These are phyloP conservation scores for Aporrectodea caliginosa DNA, from an alignment of 1,140 invertebrate species.

Conservation along the genomic window DNA sequence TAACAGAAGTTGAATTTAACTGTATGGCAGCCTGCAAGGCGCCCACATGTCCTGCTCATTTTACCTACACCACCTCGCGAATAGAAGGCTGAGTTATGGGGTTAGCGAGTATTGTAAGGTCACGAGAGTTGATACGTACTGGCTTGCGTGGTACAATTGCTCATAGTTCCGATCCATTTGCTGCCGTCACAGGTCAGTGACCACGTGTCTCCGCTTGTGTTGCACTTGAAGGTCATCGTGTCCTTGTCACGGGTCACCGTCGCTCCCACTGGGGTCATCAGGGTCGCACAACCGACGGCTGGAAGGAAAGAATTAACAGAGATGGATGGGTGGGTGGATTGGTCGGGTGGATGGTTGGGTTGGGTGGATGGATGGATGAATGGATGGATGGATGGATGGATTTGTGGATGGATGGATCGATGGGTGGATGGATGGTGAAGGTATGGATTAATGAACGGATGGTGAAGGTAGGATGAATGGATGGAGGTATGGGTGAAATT, in stretches of 20 bases:
- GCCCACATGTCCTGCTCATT: too few species aligned
- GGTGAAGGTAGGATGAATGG: background rate
- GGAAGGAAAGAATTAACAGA: background rate
- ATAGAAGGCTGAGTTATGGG: too few species aligned
- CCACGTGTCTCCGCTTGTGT: background rate
- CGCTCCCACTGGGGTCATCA: background rate
- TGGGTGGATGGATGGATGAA: background rate
- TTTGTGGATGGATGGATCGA: background rate
- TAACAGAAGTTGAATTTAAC: too few species aligned
- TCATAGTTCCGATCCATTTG: constrained; percentile 17
- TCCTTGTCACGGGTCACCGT: background rate
- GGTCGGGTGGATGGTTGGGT: background rate
- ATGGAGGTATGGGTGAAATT: background rate
- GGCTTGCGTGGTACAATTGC: constrained; percentile 9
- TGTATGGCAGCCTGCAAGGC: too few species aligned
- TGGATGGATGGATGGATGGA: background rate
- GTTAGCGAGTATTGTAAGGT: too few species aligned
- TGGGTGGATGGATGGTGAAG: background rate
- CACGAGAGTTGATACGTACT: too few species aligned
- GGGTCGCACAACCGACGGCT: background rate
- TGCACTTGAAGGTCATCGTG: background rate
- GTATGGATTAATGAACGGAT: background rate
- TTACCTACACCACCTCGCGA: too few species aligned
- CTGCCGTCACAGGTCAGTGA: background rate
- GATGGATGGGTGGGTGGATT: background rate